Conservation (phyloP, 2,888 invertebrate genomes). For the Drosophila neonasuta region DNA sequence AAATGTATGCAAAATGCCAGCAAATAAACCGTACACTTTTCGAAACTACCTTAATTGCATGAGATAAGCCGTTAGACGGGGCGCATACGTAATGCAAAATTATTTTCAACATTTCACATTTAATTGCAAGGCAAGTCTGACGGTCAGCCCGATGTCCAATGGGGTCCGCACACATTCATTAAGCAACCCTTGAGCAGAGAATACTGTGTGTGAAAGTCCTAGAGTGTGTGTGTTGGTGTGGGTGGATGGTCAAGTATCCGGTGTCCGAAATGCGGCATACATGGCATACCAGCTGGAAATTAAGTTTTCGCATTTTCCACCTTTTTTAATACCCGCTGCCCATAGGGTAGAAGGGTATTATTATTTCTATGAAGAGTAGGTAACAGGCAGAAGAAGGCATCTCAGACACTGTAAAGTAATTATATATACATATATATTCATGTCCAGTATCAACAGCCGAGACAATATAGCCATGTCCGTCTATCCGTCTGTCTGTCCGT, state of each 20-base stretch:
- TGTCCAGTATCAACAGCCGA: no score
- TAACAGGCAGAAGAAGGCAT: no score
- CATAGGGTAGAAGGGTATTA: no score
- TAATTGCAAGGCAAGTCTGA: slow-evolving; percentile 60
- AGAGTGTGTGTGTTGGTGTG: not conserved
- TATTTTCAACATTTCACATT: slow-evolving; percentile 76
- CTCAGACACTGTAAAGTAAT: no score
- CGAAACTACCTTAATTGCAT: slow-evolving; percentile 80
- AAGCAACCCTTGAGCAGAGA: slow-evolving; percentile 56
- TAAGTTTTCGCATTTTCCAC: slow-evolving; percentile 77
- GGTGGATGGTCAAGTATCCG: slow-evolving; percentile 53
- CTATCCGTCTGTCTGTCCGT: no score
- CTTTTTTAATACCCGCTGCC: slow-evolving; percentile 42
- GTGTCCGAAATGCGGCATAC: slow-evolving; percentile 59
- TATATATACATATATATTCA: no score
- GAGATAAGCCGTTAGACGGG: slow-evolving; percentile 72
- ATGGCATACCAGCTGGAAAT: slow-evolving; percentile 72
- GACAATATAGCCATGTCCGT: no score
- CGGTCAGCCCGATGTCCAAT: slow-evolving; percentile 29
- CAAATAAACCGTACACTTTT: slow-evolving; percentile 60
- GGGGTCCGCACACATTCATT: slow-evolving; percentile 65
- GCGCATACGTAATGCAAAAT: slow-evolving; percentile 75
- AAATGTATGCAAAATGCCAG: slow-evolving; percentile 65
- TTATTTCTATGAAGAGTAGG: no score
- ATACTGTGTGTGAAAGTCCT: slow-evolving; percentile 9